phyloP scores from a whole-genome alignment of 2,797 vertebrate genomes.

The Siniperca scherzeri region DNA sequence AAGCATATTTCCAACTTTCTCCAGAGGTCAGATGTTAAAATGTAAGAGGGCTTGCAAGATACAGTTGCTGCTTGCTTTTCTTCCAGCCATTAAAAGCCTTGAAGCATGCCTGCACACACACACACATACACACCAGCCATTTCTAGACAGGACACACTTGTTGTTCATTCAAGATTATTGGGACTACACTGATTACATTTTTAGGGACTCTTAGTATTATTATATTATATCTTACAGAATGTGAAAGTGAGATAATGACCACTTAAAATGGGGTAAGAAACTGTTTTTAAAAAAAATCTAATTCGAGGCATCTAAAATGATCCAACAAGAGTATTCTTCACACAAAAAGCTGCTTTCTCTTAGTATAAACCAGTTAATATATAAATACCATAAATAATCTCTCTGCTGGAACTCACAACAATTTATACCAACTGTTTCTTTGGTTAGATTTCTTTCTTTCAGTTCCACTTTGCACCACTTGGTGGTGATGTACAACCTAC shows the following conservation, averaged over 20 bases:
- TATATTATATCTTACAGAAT: background rate
- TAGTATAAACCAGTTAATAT: background rate
- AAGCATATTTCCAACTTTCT: background rate
- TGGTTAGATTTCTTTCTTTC: background rate
- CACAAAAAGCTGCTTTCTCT: background rate
- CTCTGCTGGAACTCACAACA: constrained; percentile 3
- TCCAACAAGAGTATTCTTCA: background rate
- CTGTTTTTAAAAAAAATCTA: background rate
- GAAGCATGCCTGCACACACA: background rate
- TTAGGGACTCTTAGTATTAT: background rate
- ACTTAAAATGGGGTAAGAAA: background rate
- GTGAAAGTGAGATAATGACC: background rate
- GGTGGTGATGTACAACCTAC: constrained; percentile 63
- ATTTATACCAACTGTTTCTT: background rate
- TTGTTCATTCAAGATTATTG: background rate
- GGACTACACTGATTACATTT: background rate
- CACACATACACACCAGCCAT: background rate
- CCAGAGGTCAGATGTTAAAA: constrained; percentile 5
- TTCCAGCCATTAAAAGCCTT: constrained; percentile 1
- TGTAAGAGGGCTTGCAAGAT: background rate
- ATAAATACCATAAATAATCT: background rate
- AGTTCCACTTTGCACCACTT: constrained; percentile 52
- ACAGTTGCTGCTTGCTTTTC: background rate
- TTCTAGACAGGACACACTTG: constrained; percentile 2
- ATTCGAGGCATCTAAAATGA: background rate